A percentile compares a stretch with the other conserved stretches of the same genome.
Evolutionary conservation across 2,888 invertebrate genomes (phyloP).

Genomic region (Yponomeuta evonymella): DNA sequence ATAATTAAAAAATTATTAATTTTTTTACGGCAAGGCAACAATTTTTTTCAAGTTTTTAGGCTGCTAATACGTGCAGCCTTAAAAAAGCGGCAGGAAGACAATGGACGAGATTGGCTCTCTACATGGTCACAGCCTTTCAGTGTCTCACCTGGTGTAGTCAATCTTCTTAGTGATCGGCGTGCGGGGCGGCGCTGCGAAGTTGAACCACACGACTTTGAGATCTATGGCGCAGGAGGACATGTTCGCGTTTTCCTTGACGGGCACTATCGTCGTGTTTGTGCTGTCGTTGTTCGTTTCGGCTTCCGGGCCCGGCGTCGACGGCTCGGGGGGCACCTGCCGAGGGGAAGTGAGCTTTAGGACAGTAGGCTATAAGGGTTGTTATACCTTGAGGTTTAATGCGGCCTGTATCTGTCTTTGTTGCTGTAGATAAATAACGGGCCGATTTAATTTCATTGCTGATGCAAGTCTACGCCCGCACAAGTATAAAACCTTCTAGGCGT

Average conservation of each 20-base stretch:
- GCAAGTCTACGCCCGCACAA: not conserved
- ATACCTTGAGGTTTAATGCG: not conserved
- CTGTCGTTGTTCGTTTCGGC: slow-evolving; percentile 55
- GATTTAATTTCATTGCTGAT: not conserved
- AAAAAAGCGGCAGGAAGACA: not conserved
- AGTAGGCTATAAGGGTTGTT: not conserved
- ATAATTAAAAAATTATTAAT: too few species aligned
- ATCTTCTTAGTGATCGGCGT: slow-evolving; percentile 96
- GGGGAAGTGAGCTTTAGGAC: slow-evolving; percentile 28
- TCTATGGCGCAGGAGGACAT: slow-evolving; percentile 92
- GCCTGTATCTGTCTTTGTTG: not conserved
- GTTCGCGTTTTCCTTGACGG: slow-evolving; percentile 81
- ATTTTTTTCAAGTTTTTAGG: too few species aligned
- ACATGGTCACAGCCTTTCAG: too few species aligned
- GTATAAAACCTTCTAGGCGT: too few species aligned
- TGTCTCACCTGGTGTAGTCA: slow-evolving; percentile 87
- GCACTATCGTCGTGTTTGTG: slow-evolving; percentile 52
- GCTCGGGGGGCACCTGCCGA: slow-evolving; percentile 40
- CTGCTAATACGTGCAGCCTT: not conserved
- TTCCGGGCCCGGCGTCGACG: slow-evolving; percentile 52
- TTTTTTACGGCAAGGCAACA: too few species aligned
- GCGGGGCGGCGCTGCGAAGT: slow-evolving; percentile 97
- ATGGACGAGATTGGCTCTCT: too few species aligned
- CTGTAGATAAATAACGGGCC: not conserved
- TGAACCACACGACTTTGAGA: slow-evolving; percentile 95